Evolutionary conservation across 2,113 vertebrate genomes (phyloP).

Genomic region (Psittacus erithacus): DNA sequence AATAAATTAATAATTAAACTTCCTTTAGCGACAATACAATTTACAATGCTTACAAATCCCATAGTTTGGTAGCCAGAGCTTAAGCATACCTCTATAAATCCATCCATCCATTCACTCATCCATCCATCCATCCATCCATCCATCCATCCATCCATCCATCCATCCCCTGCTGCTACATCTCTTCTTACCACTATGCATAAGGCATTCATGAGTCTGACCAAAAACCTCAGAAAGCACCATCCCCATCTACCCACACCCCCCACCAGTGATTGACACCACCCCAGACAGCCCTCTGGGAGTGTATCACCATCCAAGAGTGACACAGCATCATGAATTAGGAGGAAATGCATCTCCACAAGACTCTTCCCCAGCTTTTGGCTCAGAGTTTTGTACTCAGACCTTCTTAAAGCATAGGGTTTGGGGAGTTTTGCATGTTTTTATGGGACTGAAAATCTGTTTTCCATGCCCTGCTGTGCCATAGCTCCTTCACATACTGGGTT

Average conservation of each 20-base stretch:
- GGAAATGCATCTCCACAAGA: fast-evolving
- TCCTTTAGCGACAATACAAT: neutral
- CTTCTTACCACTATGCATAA: neutral
- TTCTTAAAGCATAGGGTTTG: neutral
- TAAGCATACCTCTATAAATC: neutral
- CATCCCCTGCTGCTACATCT: neutral
- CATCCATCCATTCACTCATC: neutral
- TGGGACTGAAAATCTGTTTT: neutral
- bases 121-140: neutral
- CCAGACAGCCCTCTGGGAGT: neutral
- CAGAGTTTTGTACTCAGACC: neutral
- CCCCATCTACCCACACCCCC: neutral
- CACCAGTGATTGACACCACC: neutral
- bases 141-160: neutral
- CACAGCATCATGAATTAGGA: neutral
- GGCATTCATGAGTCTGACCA: neutral
- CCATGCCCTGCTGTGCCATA: neutral
- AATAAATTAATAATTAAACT: slow-evolving; percentile 25
- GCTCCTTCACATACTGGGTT: neutral
- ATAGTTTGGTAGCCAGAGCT: neutral
- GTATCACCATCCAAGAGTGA: neutral
- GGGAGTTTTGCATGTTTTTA: neutral
- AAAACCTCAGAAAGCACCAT: fast-evolving
- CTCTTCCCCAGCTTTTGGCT: neutral
- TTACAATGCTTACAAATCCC: neutral